Base-by-base conservation (phyloP, 2,797 vertebrate genomes). In the Cyclopterus lumpus region DNA sequence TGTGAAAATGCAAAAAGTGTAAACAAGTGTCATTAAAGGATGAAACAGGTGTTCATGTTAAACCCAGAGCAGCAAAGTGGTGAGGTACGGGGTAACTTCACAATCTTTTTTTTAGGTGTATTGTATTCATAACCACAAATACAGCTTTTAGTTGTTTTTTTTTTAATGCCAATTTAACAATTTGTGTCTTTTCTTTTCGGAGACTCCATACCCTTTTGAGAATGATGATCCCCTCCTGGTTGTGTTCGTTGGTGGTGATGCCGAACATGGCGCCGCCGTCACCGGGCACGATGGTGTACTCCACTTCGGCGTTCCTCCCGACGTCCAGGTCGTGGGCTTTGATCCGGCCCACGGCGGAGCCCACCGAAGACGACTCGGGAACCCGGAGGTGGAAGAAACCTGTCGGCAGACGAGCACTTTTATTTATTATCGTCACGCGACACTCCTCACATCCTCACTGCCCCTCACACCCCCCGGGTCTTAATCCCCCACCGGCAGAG, bases 321-420 rank as follows among this genome's bases (percentile, higher is more conserved):
- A 95, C 96, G 92, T 99, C 98, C 71, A 99, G 92, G 79, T 99
- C 98, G n/a, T 99, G 97, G 46, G 98, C 98, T 94, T 96, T 96
- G 92, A 99, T 99, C 80, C 96, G 94, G 51, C 98, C 98, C 55
- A 99, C 95, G 3, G 96, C 95, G 3, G 96, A 97, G 4, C 97
- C 96, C 79, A 99, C 92, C 0, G 93, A 85, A 18, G 97, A 98
- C 6, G 97, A 96, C 79, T 99, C 98, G 0, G 97, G 97, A 54
- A 99, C 97, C 92, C 97, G 95, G 46, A 99, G 92, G 84, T 99
- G 97, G 84, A 99, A 99, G 88, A 98, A 98, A 91, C 97, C 98
- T 99, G 84, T 24, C 49, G 38, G 4, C 10, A 12, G 53, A 82
- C n/a, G 73, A 65, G 79, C 57, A 49, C 71, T 30, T 76, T 76